phyloP scores from a whole-genome alignment of 2,797 vertebrate genomes.

The Rhadinocentrus ornatus region DNA sequence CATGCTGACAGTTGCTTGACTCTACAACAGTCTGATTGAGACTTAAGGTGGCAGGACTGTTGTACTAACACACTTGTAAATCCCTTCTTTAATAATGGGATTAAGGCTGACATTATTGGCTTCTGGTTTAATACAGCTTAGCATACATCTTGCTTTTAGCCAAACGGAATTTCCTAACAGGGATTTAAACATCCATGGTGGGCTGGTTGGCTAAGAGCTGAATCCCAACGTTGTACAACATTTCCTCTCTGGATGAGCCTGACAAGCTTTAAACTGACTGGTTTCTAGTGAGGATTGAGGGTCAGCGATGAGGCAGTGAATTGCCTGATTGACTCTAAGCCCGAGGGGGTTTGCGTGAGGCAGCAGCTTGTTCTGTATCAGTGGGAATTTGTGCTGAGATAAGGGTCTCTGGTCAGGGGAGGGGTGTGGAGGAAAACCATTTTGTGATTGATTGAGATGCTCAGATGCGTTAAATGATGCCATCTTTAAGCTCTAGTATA shows the following conservation, averaged over 20 bases:
- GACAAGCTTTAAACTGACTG: constrained; percentile 22
- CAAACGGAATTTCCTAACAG: constrained; percentile 14
- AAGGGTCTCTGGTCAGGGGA: constrained; percentile 40
- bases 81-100: constrained; percentile 62
- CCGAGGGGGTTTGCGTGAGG: constrained; percentile 20
- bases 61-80: constrained; percentile 47
- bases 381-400: constrained; percentile 70
- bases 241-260: background rate
- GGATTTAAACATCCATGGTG: constrained; percentile 30
- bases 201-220: background rate
- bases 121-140: constrained; percentile 22
- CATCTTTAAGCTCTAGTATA: constrained; percentile 21
- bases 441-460: constrained; percentile 62
- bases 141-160: constrained; percentile 36
- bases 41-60: constrained; percentile 27
- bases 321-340: constrained; percentile 39
- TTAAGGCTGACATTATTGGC: constrained; percentile 46
- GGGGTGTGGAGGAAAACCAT: background rate
- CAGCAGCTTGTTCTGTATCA: constrained; percentile 24
- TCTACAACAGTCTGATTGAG: constrained; percentile 14
- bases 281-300: constrained; percentile 31
- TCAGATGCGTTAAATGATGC: constrained; percentile 45
- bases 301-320: constrained; percentile 38
- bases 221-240: constrained; percentile 1
- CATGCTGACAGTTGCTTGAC: constrained; percentile 35